Conservation (phyloP, 1,140 invertebrate species). For the Bombus superbus region DNA sequence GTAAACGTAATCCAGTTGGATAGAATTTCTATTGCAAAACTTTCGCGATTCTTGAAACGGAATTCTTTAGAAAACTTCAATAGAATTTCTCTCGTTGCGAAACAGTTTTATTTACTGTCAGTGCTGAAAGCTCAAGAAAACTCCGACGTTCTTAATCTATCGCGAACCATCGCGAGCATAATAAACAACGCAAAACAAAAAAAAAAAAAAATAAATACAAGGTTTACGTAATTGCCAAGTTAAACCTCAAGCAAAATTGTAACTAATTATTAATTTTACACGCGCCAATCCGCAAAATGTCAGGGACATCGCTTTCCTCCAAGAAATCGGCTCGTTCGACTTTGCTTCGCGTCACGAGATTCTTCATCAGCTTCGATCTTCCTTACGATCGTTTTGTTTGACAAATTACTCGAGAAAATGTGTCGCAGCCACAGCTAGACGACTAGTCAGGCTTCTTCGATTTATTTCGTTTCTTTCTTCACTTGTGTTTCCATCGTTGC, state of each 20-base stretch:
- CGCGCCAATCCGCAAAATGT: neutral
- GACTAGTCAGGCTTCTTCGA: neutral
- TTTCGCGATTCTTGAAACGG: neutral
- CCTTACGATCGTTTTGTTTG: constrained; percentile 47
- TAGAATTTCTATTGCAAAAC: neutral
- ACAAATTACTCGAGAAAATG: constrained; percentile 24
- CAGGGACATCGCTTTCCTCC: constrained; percentile 33
- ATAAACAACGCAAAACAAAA: constrained; percentile 1
- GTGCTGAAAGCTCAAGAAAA: no score
- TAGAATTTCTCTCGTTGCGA: neutral
- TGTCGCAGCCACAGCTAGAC: neutral
- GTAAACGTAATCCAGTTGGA: neutral
- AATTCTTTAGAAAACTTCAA: neutral
- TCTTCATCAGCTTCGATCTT: constrained; percentile 39
- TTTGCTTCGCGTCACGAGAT: constrained; percentile 38
- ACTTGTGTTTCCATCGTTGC: neutral
- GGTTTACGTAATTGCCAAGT: neutral
- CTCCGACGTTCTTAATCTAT: no score
- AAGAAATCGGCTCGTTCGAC: constrained; percentile 12
- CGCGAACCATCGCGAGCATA: neutral
- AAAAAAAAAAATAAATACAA: neutral
- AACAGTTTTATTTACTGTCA: no score
- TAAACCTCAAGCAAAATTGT: neutral
- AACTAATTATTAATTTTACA: neutral
- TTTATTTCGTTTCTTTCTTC: neutral